Evolutionary conservation across 2,797 vertebrate genomes (phyloP), one percentile per base, ranked within the genome.

Genomic region (Catharus ustulatus): DNA sequence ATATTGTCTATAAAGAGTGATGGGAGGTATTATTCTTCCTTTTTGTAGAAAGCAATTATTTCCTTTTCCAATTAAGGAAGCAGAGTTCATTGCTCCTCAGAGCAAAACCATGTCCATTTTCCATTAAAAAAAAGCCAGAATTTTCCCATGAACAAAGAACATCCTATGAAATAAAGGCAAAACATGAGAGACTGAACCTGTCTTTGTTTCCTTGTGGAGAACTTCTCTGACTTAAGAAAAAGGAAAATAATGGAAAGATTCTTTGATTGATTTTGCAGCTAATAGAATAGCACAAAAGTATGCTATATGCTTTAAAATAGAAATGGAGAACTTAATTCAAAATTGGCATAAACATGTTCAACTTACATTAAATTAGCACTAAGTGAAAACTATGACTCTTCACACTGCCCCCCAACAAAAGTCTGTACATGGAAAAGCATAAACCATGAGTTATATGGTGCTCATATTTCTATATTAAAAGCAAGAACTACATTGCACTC

Each of bases 301-400:
- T 75, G 26, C 13, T 91, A 93, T 87, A 83, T 82, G 40, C 42
- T 92, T 90, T 78, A 85, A 89, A 94, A 85, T 72, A n/a, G 43
- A 89, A 63, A 74, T 51, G n/a, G 67, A 92, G 34, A 92, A 89
- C 84, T 95, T 87, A 92, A 92, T 95, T 92, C 19, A 81, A 87
- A 90, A 58, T 54, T 89, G 75, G 15, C 36, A 51, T 76, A 84
- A 93, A 51, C 34, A 43, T 43, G 40, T 75, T 79, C 36, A 59
- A 11, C 74, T 92, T 88, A 43, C 26, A 40, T 32, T 89, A 46
- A 71, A 69, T 74, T 30, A 80, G 16, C 61, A 45, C 26, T 54
- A 66, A 77, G 12, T 62, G 36, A 84, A 82, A 87, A 67, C 10
- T 29, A 7, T 45, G 40, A 58, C 27, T 52, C 22, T 84, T 85